Evolutionary conservation across 2,797 vertebrate species (phyloP).

Genomic region (Characodon lateralis): DNA sequence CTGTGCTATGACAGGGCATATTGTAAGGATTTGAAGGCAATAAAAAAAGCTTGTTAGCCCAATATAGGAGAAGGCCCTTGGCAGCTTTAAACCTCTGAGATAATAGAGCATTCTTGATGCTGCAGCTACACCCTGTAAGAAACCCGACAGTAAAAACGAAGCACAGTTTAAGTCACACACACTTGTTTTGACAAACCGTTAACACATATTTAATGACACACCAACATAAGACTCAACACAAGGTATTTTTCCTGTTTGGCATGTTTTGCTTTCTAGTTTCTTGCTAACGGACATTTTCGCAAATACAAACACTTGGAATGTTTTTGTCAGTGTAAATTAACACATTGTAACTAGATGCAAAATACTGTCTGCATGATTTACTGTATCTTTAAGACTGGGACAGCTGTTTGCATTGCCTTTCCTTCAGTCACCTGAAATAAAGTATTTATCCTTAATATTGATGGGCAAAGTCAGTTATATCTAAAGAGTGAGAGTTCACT

Average conservation of each 20-base stretch:
- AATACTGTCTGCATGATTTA: background rate
- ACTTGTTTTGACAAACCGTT: constrained; percentile 11
- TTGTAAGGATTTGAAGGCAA: constrained; percentile 39
- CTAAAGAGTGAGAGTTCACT: background rate
- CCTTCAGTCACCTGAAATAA: background rate
- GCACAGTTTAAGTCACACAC: background rate
- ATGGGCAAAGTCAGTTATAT: background rate
- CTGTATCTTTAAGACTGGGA: background rate
- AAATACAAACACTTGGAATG: background rate
- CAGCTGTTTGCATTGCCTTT: background rate
- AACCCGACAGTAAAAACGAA: background rate
- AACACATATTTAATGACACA: background rate
- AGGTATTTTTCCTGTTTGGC: background rate
- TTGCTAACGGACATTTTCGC: background rate
- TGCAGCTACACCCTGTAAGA: constrained; percentile 18
- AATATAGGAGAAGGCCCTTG: constrained; percentile 57
- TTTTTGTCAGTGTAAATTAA: background rate
- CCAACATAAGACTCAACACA: background rate
- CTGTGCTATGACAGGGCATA: constrained; percentile 35
- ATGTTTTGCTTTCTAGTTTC: background rate
- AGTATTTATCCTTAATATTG: background rate
- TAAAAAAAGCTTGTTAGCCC: constrained; percentile 54
- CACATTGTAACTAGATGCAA: background rate
- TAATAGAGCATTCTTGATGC: constrained; percentile 50
- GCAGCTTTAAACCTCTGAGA: constrained; percentile 56